Evolutionary conservation across 2,797 vertebrate species (phyloP).

Genomic region (Neosalanx taihuensis): DNA sequence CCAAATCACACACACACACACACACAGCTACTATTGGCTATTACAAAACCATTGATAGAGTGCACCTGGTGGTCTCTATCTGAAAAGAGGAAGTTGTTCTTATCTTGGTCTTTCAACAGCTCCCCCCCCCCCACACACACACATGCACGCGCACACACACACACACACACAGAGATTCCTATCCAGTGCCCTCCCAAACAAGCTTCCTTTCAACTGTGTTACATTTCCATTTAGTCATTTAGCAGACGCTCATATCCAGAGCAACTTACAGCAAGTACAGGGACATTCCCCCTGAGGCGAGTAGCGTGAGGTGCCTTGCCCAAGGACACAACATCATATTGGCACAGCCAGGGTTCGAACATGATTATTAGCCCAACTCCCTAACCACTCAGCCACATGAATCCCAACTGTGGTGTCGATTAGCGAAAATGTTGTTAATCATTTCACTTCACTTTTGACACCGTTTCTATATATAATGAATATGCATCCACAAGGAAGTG

Average conservation of each 20-base stretch:
- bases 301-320: too few species aligned
- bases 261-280: too few species aligned
- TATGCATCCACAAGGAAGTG: too few species aligned
- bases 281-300: too few species aligned
- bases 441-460: neutral
- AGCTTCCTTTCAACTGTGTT: neutral
- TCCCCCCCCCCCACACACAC: neutral
- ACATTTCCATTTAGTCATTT: too few species aligned
- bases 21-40: slow-evolving; percentile 10
- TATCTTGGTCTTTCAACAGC: slow-evolving; percentile 31
- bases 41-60: slow-evolving; percentile 26
- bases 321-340: too few species aligned
- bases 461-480: too few species aligned
- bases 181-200: slow-evolving; percentile 4
- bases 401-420: neutral
- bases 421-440: neutral
- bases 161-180: slow-evolving; percentile 1
- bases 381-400: too few species aligned
- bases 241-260: too few species aligned
- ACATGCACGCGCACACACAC: slow-evolving; percentile 7
- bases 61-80: slow-evolving; percentile 36
- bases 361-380: too few species aligned
- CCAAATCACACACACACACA: neutral
- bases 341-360: too few species aligned
- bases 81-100: slow-evolving; percentile 39